A percentile compares a stretch with the other conserved stretches of the same genome.
Conservation (phyloP, 2,113 vertebrate species). For the Scomber scombrus region DNA sequence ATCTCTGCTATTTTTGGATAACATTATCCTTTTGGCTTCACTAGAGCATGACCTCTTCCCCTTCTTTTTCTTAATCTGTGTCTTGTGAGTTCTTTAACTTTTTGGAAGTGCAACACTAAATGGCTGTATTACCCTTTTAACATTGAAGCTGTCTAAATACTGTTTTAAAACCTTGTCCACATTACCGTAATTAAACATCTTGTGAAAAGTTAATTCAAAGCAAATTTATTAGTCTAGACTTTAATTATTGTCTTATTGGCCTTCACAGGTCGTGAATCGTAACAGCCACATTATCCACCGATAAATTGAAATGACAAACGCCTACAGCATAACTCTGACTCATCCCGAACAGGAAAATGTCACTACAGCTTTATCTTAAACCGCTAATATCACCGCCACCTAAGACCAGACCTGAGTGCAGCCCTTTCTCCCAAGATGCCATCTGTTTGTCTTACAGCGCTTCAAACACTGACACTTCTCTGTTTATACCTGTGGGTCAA, state of each 20-base stretch:
- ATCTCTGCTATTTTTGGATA: slow-evolving; percentile 38
- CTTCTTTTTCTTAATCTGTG: too few species aligned
- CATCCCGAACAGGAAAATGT: slow-evolving; percentile 24
- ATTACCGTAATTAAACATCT: slow-evolving; percentile 20
- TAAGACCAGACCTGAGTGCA: slow-evolving; percentile 24
- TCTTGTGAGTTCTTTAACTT: too few species aligned
- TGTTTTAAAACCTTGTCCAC: background rate
- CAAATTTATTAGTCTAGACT: slow-evolving; percentile 27
- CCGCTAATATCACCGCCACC: slow-evolving; percentile 23
- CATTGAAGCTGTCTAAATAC: background rate
- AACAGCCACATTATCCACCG: slow-evolving; percentile 4
- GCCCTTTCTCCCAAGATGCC: slow-evolving; percentile 64
- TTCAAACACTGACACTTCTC: slow-evolving; percentile 73
- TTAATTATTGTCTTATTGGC: slow-evolving; percentile 31
- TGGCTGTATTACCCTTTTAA: too few species aligned
- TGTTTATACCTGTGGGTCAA: slow-evolving; percentile 76
- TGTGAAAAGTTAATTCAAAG: slow-evolving; percentile 17
- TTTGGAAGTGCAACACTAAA: too few species aligned
- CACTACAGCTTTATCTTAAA: slow-evolving; percentile 35
- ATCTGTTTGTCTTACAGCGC: slow-evolving; percentile 65
- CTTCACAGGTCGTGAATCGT: background rate
- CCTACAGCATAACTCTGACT: slow-evolving; percentile 6
- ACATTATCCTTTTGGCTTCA: slow-evolving; percentile 21
- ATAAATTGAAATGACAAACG: slow-evolving; percentile 23
- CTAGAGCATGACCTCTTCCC: background rate